Conservation (phyloP, 2,888 invertebrate genomes). For the Lucinisca nassula region DNA sequence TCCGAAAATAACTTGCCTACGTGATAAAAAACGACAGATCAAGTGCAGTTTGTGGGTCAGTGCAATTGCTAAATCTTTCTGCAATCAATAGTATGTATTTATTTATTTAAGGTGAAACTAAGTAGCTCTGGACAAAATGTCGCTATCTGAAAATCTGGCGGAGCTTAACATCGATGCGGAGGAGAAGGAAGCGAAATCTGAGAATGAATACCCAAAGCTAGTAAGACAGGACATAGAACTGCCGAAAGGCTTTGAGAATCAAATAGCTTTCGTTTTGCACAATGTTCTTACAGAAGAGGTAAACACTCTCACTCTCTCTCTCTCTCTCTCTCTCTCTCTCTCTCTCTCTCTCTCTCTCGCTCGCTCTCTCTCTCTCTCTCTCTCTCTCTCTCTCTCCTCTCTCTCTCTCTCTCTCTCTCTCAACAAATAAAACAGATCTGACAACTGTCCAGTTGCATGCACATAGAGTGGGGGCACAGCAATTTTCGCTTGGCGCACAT, state of each 20-base stretch:
- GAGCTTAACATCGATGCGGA: too few relatives aligned
- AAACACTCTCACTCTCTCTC: neutral
- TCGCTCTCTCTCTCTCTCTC: neutral
- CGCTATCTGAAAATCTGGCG: too few relatives aligned
- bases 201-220: too few relatives aligned
- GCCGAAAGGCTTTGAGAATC: slow-evolving; percentile 62
- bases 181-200: too few relatives aligned
- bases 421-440: neutral
- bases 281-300: slow-evolving; percentile 78
- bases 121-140: too few relatives aligned
- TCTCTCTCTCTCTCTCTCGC: neutral
- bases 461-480: neutral
- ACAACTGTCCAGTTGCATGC: neutral
- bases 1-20: too few relatives aligned
- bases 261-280: slow-evolving; percentile 76
- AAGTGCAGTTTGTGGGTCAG: too few relatives aligned
- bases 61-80: too few relatives aligned
- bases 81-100: too few relatives aligned
- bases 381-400: neutral
- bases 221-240: slow-evolving; percentile 58
- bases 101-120: too few relatives aligned
- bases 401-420: neutral
- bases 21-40: too few relatives aligned
- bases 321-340: neutral
- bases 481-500: too few relatives aligned